A percentile compares a stretch with the other conserved stretches of the same genome.
phyloP scores from a whole-genome alignment of 2,888 invertebrate species.

The Volucella bombylans region DNA sequence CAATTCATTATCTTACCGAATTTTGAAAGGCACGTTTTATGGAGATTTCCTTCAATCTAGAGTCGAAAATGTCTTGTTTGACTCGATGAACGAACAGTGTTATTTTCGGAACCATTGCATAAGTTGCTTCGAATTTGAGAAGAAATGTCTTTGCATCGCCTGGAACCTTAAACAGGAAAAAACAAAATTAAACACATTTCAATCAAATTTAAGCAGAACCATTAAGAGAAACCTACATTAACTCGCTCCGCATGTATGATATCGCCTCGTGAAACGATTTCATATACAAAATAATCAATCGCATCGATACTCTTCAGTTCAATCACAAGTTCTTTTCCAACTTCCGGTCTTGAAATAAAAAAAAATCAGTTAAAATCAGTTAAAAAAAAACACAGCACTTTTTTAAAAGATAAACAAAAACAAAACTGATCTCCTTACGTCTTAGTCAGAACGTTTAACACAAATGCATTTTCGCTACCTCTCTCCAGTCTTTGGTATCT shows the following conservation, averaged over 20 bases:
- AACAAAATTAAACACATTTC: neutral
- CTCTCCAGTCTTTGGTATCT: neutral
- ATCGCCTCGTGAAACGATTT: constrained; percentile 92
- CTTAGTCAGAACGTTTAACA: constrained; percentile 12
- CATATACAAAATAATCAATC: constrained; percentile 89
- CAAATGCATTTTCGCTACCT: neutral
- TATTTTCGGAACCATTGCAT: constrained; percentile 42
- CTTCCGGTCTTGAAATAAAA: constrained; percentile 81
- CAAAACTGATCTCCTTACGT: neutral
- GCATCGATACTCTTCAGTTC: constrained; percentile 89
- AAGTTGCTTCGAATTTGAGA: constrained; percentile 1
- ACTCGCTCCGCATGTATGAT: constrained; percentile 90
- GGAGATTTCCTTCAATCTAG: neutral
- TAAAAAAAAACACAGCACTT: no score
- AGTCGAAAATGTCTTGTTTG: neutral
- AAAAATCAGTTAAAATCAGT: neutral
- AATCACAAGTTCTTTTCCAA: constrained; percentile 88
- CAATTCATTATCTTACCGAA: constrained; percentile 27
- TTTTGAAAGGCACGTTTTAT: constrained; percentile 21
- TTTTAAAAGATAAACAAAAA: neutral
- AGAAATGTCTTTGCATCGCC: constrained; percentile 21
- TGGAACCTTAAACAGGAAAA: constrained; percentile 54
- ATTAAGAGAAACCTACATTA: constrained; percentile 81
- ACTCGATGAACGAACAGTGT: constrained; percentile 33
- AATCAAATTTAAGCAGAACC: neutral